Percentiles rank a stretch among this genome's conserved stretches.
Evolutionary conservation across 1,140 invertebrate genomes (phyloP).

Genomic region (Plodia interpunctella): DNA sequence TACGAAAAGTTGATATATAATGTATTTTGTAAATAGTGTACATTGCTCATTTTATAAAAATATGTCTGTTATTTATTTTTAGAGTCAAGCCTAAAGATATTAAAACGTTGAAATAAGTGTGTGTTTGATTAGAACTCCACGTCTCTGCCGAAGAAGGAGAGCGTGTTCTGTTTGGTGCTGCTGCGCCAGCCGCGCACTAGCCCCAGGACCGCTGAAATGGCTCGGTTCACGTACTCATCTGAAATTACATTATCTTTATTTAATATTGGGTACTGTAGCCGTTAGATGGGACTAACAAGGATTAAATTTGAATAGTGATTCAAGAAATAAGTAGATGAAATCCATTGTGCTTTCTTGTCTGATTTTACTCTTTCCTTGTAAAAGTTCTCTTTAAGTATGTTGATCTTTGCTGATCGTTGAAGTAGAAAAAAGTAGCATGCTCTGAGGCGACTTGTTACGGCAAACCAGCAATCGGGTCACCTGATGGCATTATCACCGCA

Average conservation of each 20-base stretch:
- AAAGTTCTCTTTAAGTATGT: too few species aligned
- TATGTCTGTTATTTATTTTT: slow-evolving; percentile 62
- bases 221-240: slow-evolving; percentile 51
- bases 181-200: slow-evolving; percentile 63
- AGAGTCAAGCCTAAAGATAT: slow-evolving; percentile 39
- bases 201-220: slow-evolving; percentile 44
- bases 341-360: too few species aligned
- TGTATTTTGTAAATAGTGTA: slow-evolving; percentile 65
- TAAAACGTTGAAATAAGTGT: slow-evolving; percentile 26
- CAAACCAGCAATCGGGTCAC: too few species aligned
- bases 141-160: slow-evolving; percentile 60
- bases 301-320: too few species aligned
- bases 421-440: too few species aligned
- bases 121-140: slow-evolving; percentile 50
- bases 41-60: slow-evolving; percentile 49
- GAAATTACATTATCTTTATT: slow-evolving; percentile 10
- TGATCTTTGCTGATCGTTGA: too few species aligned
- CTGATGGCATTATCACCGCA: too few species aligned
- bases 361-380: too few species aligned
- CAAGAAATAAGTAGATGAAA: too few species aligned
- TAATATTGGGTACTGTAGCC: background rate
- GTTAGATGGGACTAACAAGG: background rate
- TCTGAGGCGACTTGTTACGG: too few species aligned
- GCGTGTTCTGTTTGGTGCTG: slow-evolving; percentile 57
- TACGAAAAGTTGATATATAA: slow-evolving; percentile 47